Base-by-base conservation (phyloP, 2,797 vertebrate species). In the Coccyzus lansbergi region DNA sequence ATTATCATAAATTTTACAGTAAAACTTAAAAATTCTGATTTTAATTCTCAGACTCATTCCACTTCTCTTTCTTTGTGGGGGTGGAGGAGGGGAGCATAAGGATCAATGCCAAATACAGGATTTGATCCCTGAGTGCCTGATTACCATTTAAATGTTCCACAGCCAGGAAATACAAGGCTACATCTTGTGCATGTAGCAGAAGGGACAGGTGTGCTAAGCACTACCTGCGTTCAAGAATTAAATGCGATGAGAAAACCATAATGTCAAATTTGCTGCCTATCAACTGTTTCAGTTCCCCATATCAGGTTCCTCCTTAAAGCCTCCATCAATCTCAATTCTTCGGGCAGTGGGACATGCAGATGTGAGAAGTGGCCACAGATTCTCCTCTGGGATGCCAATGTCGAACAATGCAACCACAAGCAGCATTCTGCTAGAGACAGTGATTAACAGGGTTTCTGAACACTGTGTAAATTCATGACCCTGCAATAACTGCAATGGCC, bases 131-230 rank as follows among this genome's bases (percentile, higher is more conserved):
- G 42, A 36, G 10, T 75, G 29, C 12, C 42, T 16, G 9, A 58
- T 55, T 64, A 17, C 31, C 34, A 29, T 55, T 62, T 14, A 62
- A 18, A 58, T 44, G 9, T 72, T 9, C 17, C 38, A 78, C 12
- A 49, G 38, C 44, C 56, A 69, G 38, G 31, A 88, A 84, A 90
- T 28, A 38, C 72, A 90, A 84, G 15, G n/a, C 48, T 79, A 22
- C 5, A 3, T 38, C 19, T 60, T 81, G 18, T 29, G 48, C 31
- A 29, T 22, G 7, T 36, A 36, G 44, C 62, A 81, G 62, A 44
- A 90, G 8, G 55, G 69, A 38, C 26, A 90, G 33, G 33, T 72
- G 24, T 52, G 63, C 38, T 52, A 63, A 69, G 6, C 2, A 20
- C 36, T 49, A 2, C 21, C 40, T 9, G 4, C 40, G 10, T 44